A percentile compares a stretch with the other conserved stretches of the same genome.
phyloP scores from a whole-genome alignment of 2,797 vertebrate genomes.

The Bufotes viridis region DNA sequence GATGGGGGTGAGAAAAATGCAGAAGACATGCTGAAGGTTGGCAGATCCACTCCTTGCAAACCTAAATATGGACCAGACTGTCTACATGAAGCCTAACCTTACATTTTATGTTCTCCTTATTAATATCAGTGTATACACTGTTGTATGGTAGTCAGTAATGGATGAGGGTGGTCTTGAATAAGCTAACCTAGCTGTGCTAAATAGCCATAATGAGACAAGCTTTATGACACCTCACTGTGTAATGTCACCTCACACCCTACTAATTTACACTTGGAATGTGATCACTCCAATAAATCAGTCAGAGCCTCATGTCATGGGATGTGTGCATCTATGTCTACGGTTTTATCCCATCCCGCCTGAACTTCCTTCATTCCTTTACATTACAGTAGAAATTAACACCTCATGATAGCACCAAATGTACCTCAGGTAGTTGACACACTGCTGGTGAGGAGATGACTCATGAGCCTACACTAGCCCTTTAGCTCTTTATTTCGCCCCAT shows the following conservation, averaged over 20 bases:
- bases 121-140: not conserved
- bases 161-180: not conserved
- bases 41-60: too few species aligned
- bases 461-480: not conserved
- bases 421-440: not conserved
- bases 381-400: not conserved
- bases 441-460: not conserved
- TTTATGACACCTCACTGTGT: slow-evolving; percentile 14
- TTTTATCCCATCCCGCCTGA: not conserved
- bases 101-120: not conserved
- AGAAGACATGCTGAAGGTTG: too few species aligned
- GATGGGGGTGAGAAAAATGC: too few species aligned
- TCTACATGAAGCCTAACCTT: too few species aligned
- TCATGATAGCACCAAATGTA: not conserved
- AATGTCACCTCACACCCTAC: slow-evolving; percentile 30
- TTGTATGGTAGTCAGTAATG: not conserved
- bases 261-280: not conserved
- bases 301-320: not conserved
- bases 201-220: not conserved
- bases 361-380: not conserved
- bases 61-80: too few species aligned
- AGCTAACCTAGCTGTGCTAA: slow-evolving; percentile 19
- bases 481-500: not conserved
- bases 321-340: not conserved
- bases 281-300: slow-evolving; percentile 27